Conservation (phyloP, 2,888 invertebrate genomes). For the Tenthredo livida region DNA sequence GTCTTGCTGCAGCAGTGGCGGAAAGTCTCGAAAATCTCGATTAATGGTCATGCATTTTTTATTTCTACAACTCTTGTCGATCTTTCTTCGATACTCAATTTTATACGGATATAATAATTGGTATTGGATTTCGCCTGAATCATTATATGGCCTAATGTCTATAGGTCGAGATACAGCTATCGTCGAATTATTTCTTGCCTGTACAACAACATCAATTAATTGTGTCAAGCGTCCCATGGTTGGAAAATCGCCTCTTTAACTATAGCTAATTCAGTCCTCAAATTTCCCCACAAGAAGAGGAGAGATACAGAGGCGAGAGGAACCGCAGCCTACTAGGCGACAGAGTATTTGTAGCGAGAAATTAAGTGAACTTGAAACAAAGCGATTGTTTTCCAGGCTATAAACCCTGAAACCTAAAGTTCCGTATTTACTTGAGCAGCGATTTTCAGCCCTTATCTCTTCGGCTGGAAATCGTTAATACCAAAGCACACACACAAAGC, state of each 20-base stretch:
- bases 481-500: not conserved
- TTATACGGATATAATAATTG: not conserved
- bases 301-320: not conserved
- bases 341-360: slow-evolving; percentile 35
- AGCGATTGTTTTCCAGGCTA: slow-evolving; percentile 64
- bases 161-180: not conserved
- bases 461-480: not conserved
- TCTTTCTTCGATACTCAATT: not conserved
- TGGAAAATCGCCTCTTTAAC: slow-evolving; percentile 64
- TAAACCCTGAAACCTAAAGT: slow-evolving; percentile 58
- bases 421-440: slow-evolving; percentile 40
- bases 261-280: slow-evolving; percentile 66
- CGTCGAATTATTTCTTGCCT: not conserved
- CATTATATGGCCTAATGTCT: too few species aligned
- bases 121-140: not conserved
- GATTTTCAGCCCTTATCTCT: slow-evolving; percentile 21
- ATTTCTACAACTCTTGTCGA: not conserved
- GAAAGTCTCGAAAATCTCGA: not conserved
- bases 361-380: slow-evolving; percentile 61
- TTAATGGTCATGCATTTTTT: not conserved
- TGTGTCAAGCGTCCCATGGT: slow-evolving; percentile 65
- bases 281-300: slow-evolving; percentile 60
- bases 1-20: slow-evolving; percentile 8
- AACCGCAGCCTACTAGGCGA: slow-evolving; percentile 34
- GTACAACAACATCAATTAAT: slow-evolving; percentile 53